Percentiles rank a stretch among this genome's conserved stretches.
These are phyloP conservation scores for Oryzias woworae DNA, from an alignment of 2,113 vertebrate species.

Conservation along the genomic window DNA sequence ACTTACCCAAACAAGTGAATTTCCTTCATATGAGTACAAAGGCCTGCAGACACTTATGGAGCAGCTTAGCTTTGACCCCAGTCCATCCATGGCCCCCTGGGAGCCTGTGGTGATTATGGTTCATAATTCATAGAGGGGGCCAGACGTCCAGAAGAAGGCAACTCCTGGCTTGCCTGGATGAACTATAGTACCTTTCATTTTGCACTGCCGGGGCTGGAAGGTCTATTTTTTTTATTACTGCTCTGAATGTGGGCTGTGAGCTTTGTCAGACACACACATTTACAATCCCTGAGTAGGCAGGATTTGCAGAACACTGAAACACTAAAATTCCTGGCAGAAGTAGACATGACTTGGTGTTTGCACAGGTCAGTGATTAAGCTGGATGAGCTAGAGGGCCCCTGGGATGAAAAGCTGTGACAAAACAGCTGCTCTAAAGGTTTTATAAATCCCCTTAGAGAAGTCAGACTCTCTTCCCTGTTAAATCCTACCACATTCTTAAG, in stretches of 20 bases:
- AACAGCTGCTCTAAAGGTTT: conserved; percentile 45
- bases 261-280: conserved; percentile 22
- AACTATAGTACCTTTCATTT: conserved; percentile 54
- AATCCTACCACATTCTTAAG: conserved; percentile 40
- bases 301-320: conserved; percentile 37
- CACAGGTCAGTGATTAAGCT: conserved; percentile 57
- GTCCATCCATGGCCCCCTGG: conserved; percentile 56
- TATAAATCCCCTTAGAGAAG: conserved; percentile 47
- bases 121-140: conserved; percentile 77
- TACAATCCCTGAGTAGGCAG: conserved; percentile 18
- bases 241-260: conserved; percentile 46
- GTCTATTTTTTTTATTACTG: conserved; percentile 9
- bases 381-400: conserved; percentile 37
- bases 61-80: conserved; percentile 47
- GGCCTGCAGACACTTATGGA: conserved; percentile 42
- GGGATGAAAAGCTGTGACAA: conserved; percentile 47
- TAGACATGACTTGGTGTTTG: conserved; percentile 26
- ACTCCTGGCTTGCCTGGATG: conserved; percentile 28
- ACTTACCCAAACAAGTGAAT: conserved; percentile 47
- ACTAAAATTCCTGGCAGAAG: conserved; percentile 35
- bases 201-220: conserved; percentile 42
- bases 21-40: conserved; percentile 46
- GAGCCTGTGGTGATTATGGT: conserved; percentile 62
- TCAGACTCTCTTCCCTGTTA: conserved; percentile 35
- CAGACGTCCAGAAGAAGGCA: conserved; percentile 62